Base-by-base conservation (phyloP, 1,140 invertebrate species). In the Anastrepha obliqua region DNA sequence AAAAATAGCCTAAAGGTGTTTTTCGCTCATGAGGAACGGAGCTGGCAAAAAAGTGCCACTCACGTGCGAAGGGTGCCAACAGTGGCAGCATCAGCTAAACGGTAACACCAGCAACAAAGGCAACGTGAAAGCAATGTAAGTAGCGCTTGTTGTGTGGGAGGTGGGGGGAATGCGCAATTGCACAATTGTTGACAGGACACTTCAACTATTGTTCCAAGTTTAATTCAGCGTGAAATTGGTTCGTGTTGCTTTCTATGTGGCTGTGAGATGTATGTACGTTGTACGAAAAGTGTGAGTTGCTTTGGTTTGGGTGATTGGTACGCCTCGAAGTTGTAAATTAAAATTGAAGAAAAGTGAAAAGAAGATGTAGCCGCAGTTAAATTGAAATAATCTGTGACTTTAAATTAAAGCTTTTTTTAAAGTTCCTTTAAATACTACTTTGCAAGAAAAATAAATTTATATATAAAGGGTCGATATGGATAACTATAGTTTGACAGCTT, bases 181-280 rank as follows among this genome's bases (percentile, higher is more conserved):
- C 60, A 87, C 62, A 87, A 65, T 58, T 85, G 87, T 86, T 88
- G 87, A 86, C 87, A 88, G 81, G 87, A 86, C 87, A 86, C 81
- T 88, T 88, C 81, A 88, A 86, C 87, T 88, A 86, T 88, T 88
- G 87, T 88, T 88, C 87, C 85, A 42, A 64, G 85, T 88, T 88
- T 88, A 88, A 88, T 88, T 88, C 87, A 88, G 87, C 87, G 64
- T 88, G 87, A 88, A 88, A 88, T 88, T 88, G 87, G 81, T 88
- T 88, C 64, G 51, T 86, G 47, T 55, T 88, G n/a, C 44, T 87
- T 87, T 2, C 39, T 9, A 51, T 59, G 85, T 3, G 4, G 20
- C 39, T 81, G 17, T 81, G 74, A 59, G 59, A 60, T 86, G 59
- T 44, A 17, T 81, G 42, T 20, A n/a, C 9, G 74, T 74, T 17